Evolutionary conservation across 2,888 invertebrate genomes (phyloP).

Genomic region (Eumerus sabulonum): DNA sequence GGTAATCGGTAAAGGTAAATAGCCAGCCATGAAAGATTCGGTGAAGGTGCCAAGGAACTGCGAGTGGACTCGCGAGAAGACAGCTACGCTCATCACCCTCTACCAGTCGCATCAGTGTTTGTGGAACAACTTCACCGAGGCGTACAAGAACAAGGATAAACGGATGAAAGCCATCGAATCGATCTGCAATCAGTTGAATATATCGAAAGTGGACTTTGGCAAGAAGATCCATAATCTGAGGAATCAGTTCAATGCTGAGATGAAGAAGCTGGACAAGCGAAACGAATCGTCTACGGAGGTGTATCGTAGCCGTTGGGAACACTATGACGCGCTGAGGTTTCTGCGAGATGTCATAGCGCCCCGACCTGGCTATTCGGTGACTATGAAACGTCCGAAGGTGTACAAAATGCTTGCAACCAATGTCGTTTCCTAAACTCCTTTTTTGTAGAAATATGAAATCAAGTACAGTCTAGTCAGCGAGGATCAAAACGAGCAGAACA

Average conservation of each 20-base stretch:
- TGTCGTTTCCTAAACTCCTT: not conserved
- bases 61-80: conserved; percentile 76
- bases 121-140: conserved; percentile 76
- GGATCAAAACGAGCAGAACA: conserved; percentile 24
- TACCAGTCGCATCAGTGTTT: conserved; percentile 76
- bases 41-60: conserved; percentile 31
- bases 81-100: conserved; percentile 74
- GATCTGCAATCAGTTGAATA: conserved; percentile 73
- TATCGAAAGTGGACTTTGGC: conserved; percentile 75
- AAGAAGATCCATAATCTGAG: conserved; percentile 78
- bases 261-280: conserved; percentile 76
- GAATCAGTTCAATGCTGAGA: conserved; percentile 78
- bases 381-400: conserved; percentile 45
- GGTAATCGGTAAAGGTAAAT: not conserved
- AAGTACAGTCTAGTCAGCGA: conserved; percentile 55
- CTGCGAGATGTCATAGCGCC: conserved; percentile 75
- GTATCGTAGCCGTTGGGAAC: conserved; percentile 76
- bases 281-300: conserved; percentile 67
- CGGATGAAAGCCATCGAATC: conserved; percentile 74
- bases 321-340: conserved; percentile 77
- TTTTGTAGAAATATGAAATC: conserved; percentile 60
- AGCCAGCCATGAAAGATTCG: conserved; percentile 38
- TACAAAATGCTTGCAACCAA: not conserved
- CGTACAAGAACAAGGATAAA: conserved; percentile 76
- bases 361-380: conserved; percentile 71